Conservation (phyloP, 35 echinoderm and acorn worm species). For the Apostichopus parvimensis region DNA sequence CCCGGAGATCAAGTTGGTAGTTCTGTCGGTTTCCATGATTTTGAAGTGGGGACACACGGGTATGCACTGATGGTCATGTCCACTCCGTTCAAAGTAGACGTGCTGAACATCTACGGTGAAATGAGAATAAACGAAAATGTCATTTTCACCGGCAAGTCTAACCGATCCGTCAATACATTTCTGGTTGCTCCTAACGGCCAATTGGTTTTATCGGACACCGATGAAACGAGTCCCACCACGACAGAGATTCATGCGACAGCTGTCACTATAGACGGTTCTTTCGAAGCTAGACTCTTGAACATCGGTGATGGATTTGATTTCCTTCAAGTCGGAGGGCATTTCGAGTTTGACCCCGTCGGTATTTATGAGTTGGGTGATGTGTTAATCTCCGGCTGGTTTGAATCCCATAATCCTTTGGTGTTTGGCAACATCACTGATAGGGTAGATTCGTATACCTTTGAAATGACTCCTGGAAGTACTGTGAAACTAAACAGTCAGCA, state of each 20-base stretch:
- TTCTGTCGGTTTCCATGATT: conserved; percentile 44
- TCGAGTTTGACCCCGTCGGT: not conserved
- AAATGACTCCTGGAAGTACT: not conserved
- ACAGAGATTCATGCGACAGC: conserved; percentile 44
- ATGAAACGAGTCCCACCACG: not conserved
- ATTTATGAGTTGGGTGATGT: not conserved
- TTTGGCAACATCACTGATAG: not conserved
- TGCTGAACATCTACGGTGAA: not conserved
- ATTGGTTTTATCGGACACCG: not conserved
- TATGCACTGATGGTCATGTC: conserved; percentile 23
- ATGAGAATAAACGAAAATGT: not conserved
- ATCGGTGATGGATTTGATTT: conserved; percentile 32
- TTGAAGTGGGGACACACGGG: conserved; percentile 52
- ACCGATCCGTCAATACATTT: conserved; percentile 29
- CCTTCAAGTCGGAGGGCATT: not conserved
- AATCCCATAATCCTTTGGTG: not conserved
- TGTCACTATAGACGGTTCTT: conserved; percentile 11
- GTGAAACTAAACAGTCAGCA: not conserved
- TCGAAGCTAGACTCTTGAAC: conserved; percentile 32
- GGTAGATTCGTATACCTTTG: not conserved
- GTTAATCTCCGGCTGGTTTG: conserved; percentile 11
- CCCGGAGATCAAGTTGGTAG: conserved; percentile 58
- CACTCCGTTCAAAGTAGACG: conserved; percentile 47
- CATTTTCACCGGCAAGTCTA: conserved; percentile 1
- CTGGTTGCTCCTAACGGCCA: conserved; percentile 13